phyloP scores from a whole-genome alignment of 2,888 invertebrate genomes.

The Agrotis ipsilon region DNA sequence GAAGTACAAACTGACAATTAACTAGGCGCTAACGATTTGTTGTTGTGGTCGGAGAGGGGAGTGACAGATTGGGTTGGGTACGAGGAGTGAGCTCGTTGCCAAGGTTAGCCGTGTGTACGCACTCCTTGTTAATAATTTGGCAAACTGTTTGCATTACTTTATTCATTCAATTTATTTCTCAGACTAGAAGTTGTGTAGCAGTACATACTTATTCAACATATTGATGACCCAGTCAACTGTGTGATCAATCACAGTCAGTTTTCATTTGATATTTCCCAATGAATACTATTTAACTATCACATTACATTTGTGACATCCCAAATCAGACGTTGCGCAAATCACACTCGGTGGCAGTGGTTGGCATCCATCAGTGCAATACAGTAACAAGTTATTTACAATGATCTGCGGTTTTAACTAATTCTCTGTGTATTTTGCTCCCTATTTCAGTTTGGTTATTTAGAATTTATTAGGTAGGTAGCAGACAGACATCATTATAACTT shows the following conservation, averaged over 20 bases:
- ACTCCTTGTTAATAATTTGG: constrained; percentile 1
- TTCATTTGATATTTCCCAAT: not conserved
- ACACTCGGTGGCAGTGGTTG: not conserved
- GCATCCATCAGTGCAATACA: constrained; percentile 8
- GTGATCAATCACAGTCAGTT: not conserved
- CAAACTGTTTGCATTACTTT: constrained; percentile 8
- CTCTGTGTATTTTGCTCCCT: not conserved
- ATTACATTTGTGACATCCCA: not conserved
- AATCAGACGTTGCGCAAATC: not conserved
- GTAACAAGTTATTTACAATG: constrained; percentile 15
- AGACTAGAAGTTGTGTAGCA: not conserved
- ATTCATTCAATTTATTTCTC: not conserved
- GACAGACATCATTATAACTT: not conserved
- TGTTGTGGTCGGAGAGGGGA: constrained; percentile 51
- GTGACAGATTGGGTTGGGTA: constrained; percentile 44
- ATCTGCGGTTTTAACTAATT: constrained; percentile 20
- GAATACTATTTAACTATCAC: not conserved
- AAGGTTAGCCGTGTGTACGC: constrained; percentile 29
- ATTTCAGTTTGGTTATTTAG: constrained; percentile 1
- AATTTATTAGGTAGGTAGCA: not conserved
- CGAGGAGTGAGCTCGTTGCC: constrained; percentile 24
- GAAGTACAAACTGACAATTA: constrained; percentile 66
- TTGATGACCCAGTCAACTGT: not conserved
- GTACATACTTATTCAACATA: not conserved
- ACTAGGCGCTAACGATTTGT: constrained; percentile 65